These are phyloP conservation scores for Oncorhynchus keta DNA, from an alignment of 2,113 vertebrate species.

Conservation along the genomic window DNA sequence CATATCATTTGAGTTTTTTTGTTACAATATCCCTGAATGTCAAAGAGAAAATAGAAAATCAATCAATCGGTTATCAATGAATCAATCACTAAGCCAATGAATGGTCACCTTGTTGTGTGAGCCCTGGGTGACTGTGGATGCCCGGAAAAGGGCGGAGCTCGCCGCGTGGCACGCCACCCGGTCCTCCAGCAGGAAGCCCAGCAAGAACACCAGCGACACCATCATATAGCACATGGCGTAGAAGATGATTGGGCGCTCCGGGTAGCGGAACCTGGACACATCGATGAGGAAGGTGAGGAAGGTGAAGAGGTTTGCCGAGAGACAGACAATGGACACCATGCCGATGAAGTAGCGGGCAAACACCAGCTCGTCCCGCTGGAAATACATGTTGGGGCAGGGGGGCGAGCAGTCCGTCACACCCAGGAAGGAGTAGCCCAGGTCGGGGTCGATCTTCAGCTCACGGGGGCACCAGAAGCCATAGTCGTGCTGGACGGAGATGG, in stretches of 20 bases:
- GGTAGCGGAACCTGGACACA: constrained; percentile 93
- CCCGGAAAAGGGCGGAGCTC: constrained; percentile 82
- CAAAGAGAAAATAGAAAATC: background rate
- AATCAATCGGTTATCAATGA: too few relatives aligned
- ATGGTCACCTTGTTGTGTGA: constrained; percentile 87
- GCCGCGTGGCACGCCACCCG: constrained; percentile 89
- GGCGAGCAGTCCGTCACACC: constrained; percentile 91
- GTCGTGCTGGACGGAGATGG: constrained; percentile 85
- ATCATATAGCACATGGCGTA: constrained; percentile 99
- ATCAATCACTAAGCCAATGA: too few relatives aligned
- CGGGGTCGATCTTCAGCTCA: constrained; percentile 90
- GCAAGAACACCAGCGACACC: constrained; percentile 95
- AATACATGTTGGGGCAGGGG: constrained; percentile 97
- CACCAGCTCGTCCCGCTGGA: constrained; percentile 86
- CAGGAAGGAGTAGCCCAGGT: constrained; percentile 93
- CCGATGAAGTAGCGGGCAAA: constrained; percentile 97
- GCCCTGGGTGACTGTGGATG: constrained; percentile 91
- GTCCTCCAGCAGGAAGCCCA: constrained; percentile 94
- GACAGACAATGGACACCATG: constrained; percentile 94
- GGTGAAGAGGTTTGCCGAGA: constrained; percentile 95
- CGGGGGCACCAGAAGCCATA: constrained; percentile 98
- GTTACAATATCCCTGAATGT: background rate
- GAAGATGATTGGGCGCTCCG: constrained; percentile 95
- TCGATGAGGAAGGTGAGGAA: constrained; percentile 98
- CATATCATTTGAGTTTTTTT: background rate